A percentile compares a stretch with the other conserved stretches of the same genome.
These are phyloP conservation scores for Tenrec ecaudatus DNA, from an alignment of 2,113 vertebrate genomes.

Conservation along the genomic window DNA sequence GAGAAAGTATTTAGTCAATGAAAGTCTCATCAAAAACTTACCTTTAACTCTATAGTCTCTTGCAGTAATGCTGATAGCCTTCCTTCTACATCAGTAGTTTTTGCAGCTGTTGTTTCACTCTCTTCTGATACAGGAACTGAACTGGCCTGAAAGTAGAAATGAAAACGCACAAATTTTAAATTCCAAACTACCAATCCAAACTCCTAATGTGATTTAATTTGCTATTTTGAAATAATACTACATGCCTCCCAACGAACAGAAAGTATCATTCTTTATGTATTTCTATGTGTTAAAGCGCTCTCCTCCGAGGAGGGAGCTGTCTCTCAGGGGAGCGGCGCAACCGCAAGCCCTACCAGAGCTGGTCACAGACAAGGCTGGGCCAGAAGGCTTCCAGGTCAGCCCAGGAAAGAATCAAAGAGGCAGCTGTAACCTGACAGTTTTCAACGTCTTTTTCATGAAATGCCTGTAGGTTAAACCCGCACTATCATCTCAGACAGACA, in stretches of 20 bases:
- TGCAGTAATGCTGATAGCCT: conserved; percentile 86
- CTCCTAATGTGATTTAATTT: not conserved
- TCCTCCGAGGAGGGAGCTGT: not conserved
- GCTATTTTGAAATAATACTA: not conserved
- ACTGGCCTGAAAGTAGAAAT: conserved; percentile 81
- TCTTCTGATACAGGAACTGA: conserved; percentile 67
- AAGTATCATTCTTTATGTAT: not conserved
- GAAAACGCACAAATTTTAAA: not conserved
- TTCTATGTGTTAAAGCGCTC: not conserved
- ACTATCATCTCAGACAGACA: not conserved
- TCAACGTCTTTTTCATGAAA: not conserved
- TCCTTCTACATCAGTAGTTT: conserved; percentile 87
- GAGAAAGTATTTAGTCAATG: not conserved
- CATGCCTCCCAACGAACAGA: conserved; percentile 32
- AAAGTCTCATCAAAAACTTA: conserved; percentile 75
- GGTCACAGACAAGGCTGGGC: not conserved
- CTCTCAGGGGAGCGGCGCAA: accelerated
- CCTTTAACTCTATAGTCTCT: conserved; percentile 92
- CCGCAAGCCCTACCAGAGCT: not conserved
- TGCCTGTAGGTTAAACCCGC: not conserved
- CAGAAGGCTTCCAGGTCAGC: not conserved
- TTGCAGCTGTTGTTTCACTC: conserved; percentile 67
- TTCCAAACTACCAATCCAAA: conserved; percentile 6
- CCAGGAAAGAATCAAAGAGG: not conserved
- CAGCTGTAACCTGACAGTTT: not conserved